Base-by-base conservation (phyloP, 1,140 invertebrate species). In the Schlechtendalia chinensis region DNA sequence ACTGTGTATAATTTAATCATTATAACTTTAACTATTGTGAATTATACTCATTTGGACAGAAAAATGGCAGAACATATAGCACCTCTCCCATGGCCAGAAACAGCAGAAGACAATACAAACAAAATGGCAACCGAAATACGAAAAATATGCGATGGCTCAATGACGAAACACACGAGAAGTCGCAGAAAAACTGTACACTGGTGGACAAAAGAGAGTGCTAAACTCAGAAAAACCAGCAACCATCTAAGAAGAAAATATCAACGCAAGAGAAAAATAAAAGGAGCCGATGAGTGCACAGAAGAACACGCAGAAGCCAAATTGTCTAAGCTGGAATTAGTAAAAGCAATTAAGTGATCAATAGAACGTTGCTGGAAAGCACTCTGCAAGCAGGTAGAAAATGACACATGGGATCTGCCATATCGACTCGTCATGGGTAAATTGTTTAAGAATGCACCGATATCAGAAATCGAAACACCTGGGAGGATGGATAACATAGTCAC, bases 351-450 rank as follows among this genome's bases (percentile, higher is more conserved):
- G 6, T 19, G 17, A 17, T 29, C 59, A 1, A 61, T 29, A 29
- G 59, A 61, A 5, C 11, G 59, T 29, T 45, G 32, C 3, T 69
- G 39, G 39, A 69, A 69, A 19, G 3, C 32, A 1, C 39, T 69
- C 29, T 69, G 65, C 16, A 19, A 69, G 2, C 65, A 1, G n/a
- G 65, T 69, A 22, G 65, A 69, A 47, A 0, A 47, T 1, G 65
- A 69, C 19, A 32, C 65, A 69, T 69, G 32, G 65, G 65, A 39
- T 19, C 19, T 69, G 12, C 39, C 65, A 0, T 69, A 69, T 47
- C 1, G 32, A 19, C 14, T 69, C 6, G 32, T 69, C 8, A 69
- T 45, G 65, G 65, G 65, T 11, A 69, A 45, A 10, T 12, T 69
- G 0, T 39, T 69, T 8, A 69, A 24, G 47, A 45, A n/a, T 22